These are phyloP conservation scores for Trachelus iudaicus DNA, from an alignment of 2,888 invertebrate genomes.

Conservation along the genomic window DNA sequence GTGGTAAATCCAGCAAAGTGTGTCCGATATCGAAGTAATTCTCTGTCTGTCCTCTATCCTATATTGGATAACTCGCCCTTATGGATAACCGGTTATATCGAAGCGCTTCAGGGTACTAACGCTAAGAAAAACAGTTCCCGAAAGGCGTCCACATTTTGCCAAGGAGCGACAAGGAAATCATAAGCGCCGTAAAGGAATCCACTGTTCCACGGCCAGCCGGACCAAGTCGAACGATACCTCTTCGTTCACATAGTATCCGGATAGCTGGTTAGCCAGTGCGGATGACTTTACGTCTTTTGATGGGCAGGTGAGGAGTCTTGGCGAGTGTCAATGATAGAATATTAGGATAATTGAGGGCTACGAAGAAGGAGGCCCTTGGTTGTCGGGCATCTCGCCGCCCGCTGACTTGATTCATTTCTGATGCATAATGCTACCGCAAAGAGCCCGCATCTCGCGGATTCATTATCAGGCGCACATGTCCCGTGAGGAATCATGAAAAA, in stretches of 20 bases:
- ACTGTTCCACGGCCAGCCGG: conserved; percentile 10
- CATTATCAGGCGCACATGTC: conserved; percentile 50
- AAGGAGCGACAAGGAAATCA: conserved; percentile 47
- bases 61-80: conserved; percentile 24
- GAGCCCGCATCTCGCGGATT: conserved; percentile 62
- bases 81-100: conserved; percentile 30
- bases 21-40: neutral
- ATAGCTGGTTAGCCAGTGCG: conserved; percentile 61
- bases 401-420: conserved; percentile 22
- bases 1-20: neutral
- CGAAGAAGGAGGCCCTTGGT: conserved; percentile 10
- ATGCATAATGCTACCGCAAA: conserved; percentile 55
- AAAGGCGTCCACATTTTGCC: conserved; percentile 65
- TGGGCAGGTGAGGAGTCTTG: conserved; percentile 66
- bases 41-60: neutral
- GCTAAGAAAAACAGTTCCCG: conserved; percentile 55
- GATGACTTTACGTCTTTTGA: conserved; percentile 66
- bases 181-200: conserved; percentile 14
- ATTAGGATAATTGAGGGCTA: conserved; percentile 11
- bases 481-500: conserved; percentile 28
- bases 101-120: conserved; percentile 27
- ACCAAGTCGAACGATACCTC: conserved; percentile 14
- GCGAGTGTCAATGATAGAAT: conserved; percentile 62
- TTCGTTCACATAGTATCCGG: conserved; percentile 43
- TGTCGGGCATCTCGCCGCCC: conserved; percentile 7